Evolutionary conservation across 2,888 invertebrate genomes (phyloP).

Genomic region (Hoplodrina ambigua): DNA sequence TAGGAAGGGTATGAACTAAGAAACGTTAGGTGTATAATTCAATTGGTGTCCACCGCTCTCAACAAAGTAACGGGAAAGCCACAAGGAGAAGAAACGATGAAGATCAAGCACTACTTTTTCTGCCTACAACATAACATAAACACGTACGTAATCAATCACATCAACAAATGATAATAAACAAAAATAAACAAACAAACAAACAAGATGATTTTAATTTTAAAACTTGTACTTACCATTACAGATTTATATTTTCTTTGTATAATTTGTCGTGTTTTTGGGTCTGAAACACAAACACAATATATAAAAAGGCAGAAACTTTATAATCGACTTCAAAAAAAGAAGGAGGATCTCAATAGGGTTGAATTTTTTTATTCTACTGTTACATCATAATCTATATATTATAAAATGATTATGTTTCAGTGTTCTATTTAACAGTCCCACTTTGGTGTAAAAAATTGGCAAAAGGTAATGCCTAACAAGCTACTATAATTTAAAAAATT

Average conservation of each 20-base stretch:
- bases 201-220: neutral
- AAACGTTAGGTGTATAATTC: conserved; percentile 83
- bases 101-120: conserved; percentile 93
- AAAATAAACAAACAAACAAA: conserved; percentile 16
- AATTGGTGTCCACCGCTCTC: conserved; percentile 80
- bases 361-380: too few relatives aligned
- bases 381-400: too few relatives aligned
- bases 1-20: conserved; percentile 75
- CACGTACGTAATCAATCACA: conserved; percentile 51
- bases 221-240: conserved; percentile 95
- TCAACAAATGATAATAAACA: conserved; percentile 61
- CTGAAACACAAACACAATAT: conserved; percentile 90
- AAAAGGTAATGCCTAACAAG: too few relatives aligned
- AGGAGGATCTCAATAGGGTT: too few relatives aligned
- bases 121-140: conserved; percentile 92
- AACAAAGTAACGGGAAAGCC: conserved; percentile 90
- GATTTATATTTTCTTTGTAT: conserved; percentile 99
- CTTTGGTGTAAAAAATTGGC: too few relatives aligned
- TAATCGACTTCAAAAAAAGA: too few relatives aligned
- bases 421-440: too few relatives aligned
- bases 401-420: too few relatives aligned
- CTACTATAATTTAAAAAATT: too few relatives aligned
- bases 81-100: conserved; percentile 95
- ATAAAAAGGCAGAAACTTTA: neutral
- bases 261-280: conserved; percentile 99